phyloP scores from a whole-genome alignment of 2,113 vertebrate genomes.

The Empidonax traillii region DNA sequence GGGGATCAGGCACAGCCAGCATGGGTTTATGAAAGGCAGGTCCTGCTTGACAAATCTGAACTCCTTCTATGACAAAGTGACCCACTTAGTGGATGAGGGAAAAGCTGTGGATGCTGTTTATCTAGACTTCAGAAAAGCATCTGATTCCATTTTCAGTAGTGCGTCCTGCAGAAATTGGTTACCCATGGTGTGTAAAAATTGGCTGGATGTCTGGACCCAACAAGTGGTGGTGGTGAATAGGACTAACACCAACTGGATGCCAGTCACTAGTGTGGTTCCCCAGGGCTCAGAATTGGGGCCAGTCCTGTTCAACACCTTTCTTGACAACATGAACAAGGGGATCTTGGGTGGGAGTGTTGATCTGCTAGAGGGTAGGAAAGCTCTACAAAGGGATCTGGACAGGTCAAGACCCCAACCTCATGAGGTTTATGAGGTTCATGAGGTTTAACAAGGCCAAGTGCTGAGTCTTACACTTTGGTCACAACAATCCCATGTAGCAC shows the following conservation, averaged over 20 bases:
- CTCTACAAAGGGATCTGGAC: neutral
- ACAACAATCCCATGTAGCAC: neutral
- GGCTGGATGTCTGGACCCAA: rapidly evolving
- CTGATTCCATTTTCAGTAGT: neutral
- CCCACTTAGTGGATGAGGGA: neutral
- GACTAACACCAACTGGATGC: neutral
- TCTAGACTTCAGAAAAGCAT: neutral
- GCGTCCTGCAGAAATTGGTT: neutral
- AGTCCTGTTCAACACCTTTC: neutral
- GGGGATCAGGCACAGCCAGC: neutral
- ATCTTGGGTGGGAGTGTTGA: neutral
- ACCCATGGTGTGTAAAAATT: neutral
- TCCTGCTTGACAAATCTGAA: neutral
- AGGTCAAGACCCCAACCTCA: neutral
- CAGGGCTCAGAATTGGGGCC: neutral
- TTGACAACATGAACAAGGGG: neutral
- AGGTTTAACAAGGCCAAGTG: neutral
- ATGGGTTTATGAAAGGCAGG: neutral
- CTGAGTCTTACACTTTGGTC: neutral
- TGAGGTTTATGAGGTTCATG: neutral
- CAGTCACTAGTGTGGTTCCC: neutral
- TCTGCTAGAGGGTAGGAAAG: no score
- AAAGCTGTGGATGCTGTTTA: neutral
- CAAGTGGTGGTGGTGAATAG: neutral
- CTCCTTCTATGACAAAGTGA: neutral